Evolutionary conservation across 2,888 invertebrate species (phyloP).

Genomic region (Tachina grossa): DNA sequence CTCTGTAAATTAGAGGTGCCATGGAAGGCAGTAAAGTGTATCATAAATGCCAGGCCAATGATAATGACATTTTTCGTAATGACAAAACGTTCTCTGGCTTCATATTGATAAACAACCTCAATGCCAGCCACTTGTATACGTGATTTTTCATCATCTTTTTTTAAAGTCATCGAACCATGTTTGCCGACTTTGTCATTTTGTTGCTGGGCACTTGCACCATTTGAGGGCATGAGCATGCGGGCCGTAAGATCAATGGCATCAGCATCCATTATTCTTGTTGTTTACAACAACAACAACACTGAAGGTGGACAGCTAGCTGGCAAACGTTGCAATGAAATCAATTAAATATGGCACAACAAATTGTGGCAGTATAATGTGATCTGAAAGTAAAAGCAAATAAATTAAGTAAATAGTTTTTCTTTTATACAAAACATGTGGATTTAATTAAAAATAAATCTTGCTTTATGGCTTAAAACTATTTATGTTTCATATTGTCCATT

Average conservation of each 20-base stretch:
- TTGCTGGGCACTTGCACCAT: constrained; percentile 34
- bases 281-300: background rate
- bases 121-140: constrained; percentile 35
- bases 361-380: constrained; percentile 5
- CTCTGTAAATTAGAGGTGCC: constrained; percentile 92
- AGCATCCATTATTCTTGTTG: constrained; percentile 47
- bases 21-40: constrained; percentile 96
- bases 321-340: constrained; percentile 22
- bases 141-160: constrained; percentile 36
- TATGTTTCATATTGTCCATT: background rate
- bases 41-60: constrained; percentile 94
- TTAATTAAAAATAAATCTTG: constrained; percentile 42
- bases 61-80: constrained; percentile 93
- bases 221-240: constrained; percentile 49
- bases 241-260: constrained; percentile 35
- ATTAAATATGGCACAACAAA: background rate
- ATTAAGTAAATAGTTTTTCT: background rate
- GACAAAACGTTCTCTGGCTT: constrained; percentile 87
- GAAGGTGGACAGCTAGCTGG: constrained; percentile 8
- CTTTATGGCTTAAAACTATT: constrained; percentile 16
- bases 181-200: constrained; percentile 17
- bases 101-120: constrained; percentile 79
- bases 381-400: constrained; percentile 38
- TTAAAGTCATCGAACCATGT: constrained; percentile 30
- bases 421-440: background rate